These are phyloP conservation scores for Homalodisca vitripennis DNA, from an alignment of 1,140 invertebrate genomes.

Conservation along the genomic window DNA sequence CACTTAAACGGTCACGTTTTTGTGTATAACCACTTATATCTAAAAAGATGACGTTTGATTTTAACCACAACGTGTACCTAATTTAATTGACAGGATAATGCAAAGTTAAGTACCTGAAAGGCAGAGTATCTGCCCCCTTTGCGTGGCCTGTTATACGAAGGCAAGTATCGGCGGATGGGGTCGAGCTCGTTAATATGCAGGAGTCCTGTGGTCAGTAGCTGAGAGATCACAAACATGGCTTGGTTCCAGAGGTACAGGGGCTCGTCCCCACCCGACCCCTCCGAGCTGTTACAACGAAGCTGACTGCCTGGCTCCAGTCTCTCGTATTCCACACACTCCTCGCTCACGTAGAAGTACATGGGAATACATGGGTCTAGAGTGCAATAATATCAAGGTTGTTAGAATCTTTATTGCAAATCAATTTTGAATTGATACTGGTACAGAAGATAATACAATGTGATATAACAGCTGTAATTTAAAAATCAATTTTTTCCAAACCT, in stretches of 20 bases:
- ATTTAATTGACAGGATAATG: no score
- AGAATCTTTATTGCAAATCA: no score
- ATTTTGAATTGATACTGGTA: no score
- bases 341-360: constrained; percentile 89
- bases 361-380: constrained; percentile 73
- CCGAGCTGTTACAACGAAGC: constrained; percentile 58
- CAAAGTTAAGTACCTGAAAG: constrained; percentile 88
- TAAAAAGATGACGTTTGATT: no score
- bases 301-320: constrained; percentile 68
- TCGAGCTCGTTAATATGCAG: constrained; percentile 95
- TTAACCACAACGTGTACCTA: no score
- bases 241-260: constrained; percentile 61
- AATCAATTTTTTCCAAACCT: no score
- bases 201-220: constrained; percentile 83
- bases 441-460: no score
- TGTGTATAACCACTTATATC: no score
- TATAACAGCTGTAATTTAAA: no score
- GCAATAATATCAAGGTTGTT: no score
- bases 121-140: constrained; percentile 91
- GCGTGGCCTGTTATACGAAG: constrained; percentile 91
- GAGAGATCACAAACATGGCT: constrained; percentile 90
- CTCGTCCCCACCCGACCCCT: constrained; percentile 51
- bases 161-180: constrained; percentile 91
- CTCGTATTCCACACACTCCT: constrained; percentile 76
- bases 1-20: no score